A percentile compares a stretch with the other conserved stretches of the same genome.
These are phyloP conservation scores for Craterocephalus amniculus DNA, from an alignment of 2,797 vertebrate genomes.

Conservation along the genomic window DNA sequence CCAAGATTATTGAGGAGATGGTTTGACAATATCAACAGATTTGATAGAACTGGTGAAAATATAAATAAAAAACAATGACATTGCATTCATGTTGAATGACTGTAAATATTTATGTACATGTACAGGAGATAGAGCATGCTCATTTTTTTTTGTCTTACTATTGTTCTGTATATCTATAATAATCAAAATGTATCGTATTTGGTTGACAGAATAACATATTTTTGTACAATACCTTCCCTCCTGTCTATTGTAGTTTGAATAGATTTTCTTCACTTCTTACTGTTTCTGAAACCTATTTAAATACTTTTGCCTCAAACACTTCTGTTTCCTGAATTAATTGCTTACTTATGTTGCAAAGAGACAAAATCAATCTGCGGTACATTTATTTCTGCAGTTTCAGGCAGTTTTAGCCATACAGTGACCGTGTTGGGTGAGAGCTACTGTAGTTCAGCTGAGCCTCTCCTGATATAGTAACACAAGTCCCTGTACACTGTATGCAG, in stretches of 20 bases:
- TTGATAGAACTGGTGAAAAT: constrained; percentile 7
- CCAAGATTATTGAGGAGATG: background rate
- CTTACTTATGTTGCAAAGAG: background rate
- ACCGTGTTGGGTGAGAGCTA: constrained; percentile 24
- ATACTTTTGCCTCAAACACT: constrained; percentile 54
- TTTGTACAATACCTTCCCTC: constrained; percentile 75
- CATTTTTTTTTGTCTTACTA: constrained; percentile 38
- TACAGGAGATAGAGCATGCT: constrained; percentile 77
- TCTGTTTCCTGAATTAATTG: constrained; percentile 10
- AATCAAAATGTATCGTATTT: constrained; percentile 55
- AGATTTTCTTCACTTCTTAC: constrained; percentile 49
- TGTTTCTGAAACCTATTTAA: constrained; percentile 72
- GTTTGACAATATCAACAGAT: background rate
- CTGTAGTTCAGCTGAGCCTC: constrained; percentile 49
- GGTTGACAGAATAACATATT: constrained; percentile 67
- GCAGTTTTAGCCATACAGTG: constrained; percentile 15
- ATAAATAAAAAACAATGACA: constrained; percentile 14
- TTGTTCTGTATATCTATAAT: constrained; percentile 41
- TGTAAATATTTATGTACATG: constrained; percentile 84
- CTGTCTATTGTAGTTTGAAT: constrained; percentile 46
- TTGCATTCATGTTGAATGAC: constrained; percentile 80
- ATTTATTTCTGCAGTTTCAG: constrained; percentile 13
- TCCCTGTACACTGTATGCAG: constrained; percentile 48
- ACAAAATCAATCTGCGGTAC: constrained; percentile 14
- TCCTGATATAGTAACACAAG: constrained; percentile 61